Conservation (phyloP, 2,113 vertebrate genomes). For the Rhea pennata region DNA sequence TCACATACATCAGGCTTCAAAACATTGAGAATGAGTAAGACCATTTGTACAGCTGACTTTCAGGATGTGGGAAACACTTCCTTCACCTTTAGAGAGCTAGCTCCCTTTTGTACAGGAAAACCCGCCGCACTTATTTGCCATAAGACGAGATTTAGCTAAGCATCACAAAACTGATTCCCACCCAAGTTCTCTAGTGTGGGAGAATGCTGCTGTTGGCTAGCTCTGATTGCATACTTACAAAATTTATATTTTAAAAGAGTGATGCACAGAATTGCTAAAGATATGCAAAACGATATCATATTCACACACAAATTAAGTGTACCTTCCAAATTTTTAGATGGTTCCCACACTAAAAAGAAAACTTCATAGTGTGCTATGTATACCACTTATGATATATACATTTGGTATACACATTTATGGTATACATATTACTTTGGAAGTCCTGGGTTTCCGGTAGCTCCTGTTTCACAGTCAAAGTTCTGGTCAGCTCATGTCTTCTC, state of each 20-base stretch:
- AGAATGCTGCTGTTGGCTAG: background rate
- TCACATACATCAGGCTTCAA: background rate
- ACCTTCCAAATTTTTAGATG: background rate
- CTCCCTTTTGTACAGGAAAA: background rate
- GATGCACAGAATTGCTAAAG: background rate
- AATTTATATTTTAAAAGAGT: background rate
- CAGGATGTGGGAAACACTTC: background rate
- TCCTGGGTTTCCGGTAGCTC: background rate
- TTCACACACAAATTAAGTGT: background rate
- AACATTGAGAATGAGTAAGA: background rate
- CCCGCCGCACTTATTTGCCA: rapidly evolving
- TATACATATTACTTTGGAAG: background rate
- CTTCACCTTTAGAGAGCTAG: background rate
- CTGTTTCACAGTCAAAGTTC: background rate
- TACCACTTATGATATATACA: background rate
- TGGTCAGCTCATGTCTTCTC: background rate
- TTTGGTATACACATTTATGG: background rate
- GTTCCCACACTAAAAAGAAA: background rate
- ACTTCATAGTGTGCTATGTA: background rate
- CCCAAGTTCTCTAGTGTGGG: background rate
- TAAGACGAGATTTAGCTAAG: background rate
- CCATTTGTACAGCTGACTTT: background rate
- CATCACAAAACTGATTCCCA: background rate
- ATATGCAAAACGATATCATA: background rate
- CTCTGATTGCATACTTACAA: background rate